Evolutionary conservation across 2,888 invertebrate genomes (phyloP).

Genomic region (Danaus chrysippus): DNA sequence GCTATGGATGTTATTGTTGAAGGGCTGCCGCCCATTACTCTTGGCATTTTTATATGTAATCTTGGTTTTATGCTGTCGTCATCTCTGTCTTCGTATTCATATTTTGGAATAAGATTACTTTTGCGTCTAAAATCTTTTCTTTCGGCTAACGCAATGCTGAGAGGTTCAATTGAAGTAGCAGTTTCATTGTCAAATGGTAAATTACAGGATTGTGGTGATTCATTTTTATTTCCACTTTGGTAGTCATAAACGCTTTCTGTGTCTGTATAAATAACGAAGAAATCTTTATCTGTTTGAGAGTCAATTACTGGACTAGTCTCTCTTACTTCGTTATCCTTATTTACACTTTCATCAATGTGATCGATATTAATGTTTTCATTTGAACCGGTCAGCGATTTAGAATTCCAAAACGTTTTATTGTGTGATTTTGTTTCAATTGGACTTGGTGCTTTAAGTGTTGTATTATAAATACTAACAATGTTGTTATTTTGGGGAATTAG

Average conservation of each 20-base stretch:
- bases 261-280: constrained; percentile 59
- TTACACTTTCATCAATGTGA: constrained; percentile 22
- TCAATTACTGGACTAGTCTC: constrained; percentile 28
- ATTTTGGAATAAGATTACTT: background rate
- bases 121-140: background rate
- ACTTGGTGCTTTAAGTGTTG: constrained; percentile 35
- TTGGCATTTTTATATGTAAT: constrained; percentile 49
- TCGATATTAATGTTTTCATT: constrained; percentile 32
- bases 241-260: constrained; percentile 40
- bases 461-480: constrained; percentile 50
- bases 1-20: constrained; percentile 42
- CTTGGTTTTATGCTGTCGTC: constrained; percentile 45
- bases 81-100: constrained; percentile 33
- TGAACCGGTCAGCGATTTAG: constrained; percentile 21
- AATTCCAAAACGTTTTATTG: constrained; percentile 13
- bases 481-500: constrained; percentile 35
- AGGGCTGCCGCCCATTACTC: constrained; percentile 42
- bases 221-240: constrained; percentile 12
- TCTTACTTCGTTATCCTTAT: constrained; percentile 29
- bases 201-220: background rate
- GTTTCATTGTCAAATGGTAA: constrained; percentile 2
- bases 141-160: no score
- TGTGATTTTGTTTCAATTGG: constrained; percentile 40
- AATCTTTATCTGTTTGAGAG: constrained; percentile 47
- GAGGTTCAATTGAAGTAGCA: background rate